Base-by-base conservation (phyloP, 2,888 invertebrate genomes). In the Apamea anceps region DNA sequence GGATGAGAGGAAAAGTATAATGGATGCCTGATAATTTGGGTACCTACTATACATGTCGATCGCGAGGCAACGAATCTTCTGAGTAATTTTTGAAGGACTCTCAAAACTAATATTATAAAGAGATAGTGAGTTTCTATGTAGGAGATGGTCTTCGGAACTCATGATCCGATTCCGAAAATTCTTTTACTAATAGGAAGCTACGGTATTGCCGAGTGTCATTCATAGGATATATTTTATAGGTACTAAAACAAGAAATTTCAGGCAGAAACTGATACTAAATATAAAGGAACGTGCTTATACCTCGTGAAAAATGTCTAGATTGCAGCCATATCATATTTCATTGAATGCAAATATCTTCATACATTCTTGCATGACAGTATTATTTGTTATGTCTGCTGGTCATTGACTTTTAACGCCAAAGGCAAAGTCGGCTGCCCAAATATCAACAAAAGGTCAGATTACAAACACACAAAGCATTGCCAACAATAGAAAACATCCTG, bases 371-470 rank as follows among this genome's bases (percentile, higher is more conserved):
- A 62, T 66, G 51, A 60, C 66, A 66, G 51, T 70, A 25, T 54
- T 62, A 37, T 54, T 32, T 78, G 54, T 72, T 72, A 42, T 62
- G 48, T 62, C 54, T 28, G 54, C 57, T 73, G 85, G 85, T 82
- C 85, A 85, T 71, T 79, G 84, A 86, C 86, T 74, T 85, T 71
- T 54, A 57, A 71, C 45, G 66, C 42, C 37, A 85, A 73, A 72
- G 72, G 48, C 65, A 72, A 74, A 51, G 42, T 60, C 57, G 62
- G n/a, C 28, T 71, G 42, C 25, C 76, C 74, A 83, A 86, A 86
- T 85, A 83, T 77, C 87, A 79, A 60, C 72, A 54, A 79, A 86
- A 85, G 87, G 84, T 86, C 70, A 83, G 54, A 48, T 71, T 75
- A 77, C 68, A 62, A 72, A 77, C 77, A 66, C 72, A 86, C 86